Conservation (phyloP, 1,140 invertebrate species). For the Amyelois transitella region DNA sequence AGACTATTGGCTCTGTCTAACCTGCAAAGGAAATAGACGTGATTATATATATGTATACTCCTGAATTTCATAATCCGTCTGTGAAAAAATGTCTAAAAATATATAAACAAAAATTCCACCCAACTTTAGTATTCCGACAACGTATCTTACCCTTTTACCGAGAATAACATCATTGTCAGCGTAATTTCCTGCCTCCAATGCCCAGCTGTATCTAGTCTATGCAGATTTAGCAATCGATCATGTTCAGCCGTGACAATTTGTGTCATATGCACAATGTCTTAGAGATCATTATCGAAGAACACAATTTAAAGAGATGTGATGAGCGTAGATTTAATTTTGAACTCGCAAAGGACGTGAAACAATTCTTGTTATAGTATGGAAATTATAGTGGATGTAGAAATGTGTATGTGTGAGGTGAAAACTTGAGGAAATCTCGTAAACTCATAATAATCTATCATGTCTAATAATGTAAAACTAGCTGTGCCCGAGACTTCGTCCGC, state of each 20-base stretch:
- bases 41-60: no score
- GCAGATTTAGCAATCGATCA: not conserved
- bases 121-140: not conserved
- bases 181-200: not conserved
- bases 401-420: not conserved
- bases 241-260: not conserved
- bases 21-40: no score
- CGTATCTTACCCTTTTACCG: not conserved
- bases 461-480: no score
- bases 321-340: not conserved
- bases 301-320: not conserved
- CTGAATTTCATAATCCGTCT: no score
- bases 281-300: not conserved
- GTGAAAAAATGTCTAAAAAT: no score
- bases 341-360: not conserved
- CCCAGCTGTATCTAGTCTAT: not conserved
- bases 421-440: no score
- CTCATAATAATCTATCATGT: no score
- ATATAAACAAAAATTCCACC: no score
- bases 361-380: not conserved
- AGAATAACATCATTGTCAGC: not conserved
- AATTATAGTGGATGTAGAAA: not conserved
- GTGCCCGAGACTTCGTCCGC: no score
- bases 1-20: no score
- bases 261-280: not conserved